Evolutionary conservation across 2,888 invertebrate genomes (phyloP).

Genomic region (Pachycephus smyrnensis): DNA sequence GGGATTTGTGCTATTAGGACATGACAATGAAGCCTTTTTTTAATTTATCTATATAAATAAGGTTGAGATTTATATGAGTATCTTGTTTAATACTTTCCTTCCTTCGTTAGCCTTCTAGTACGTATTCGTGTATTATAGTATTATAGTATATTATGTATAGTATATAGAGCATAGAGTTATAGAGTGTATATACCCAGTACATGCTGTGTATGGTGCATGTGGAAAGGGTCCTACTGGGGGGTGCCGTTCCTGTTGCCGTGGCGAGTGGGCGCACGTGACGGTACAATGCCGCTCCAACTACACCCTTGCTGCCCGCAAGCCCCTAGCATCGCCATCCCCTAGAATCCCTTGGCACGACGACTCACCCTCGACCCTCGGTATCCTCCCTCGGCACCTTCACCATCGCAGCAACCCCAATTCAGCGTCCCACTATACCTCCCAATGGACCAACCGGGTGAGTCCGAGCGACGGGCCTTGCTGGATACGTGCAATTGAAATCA

Average conservation of each 20-base stretch:
- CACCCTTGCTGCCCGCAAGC: slow-evolving; percentile 38
- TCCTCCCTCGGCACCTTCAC: slow-evolving; percentile 46
- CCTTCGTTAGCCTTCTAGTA: not conserved
- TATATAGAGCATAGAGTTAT: not conserved
- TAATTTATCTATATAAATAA: not conserved
- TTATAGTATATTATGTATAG: not conserved
- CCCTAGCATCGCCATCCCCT: slow-evolving; percentile 18
- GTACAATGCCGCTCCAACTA: slow-evolving; percentile 60
- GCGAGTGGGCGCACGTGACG: slow-evolving; percentile 63
- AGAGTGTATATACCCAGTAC: not conserved
- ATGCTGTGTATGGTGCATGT: slow-evolving; percentile 6
- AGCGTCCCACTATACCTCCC: slow-evolving; percentile 8
- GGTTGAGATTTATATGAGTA: not conserved
- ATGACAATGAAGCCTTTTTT: not conserved
- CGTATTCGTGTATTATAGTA: not conserved
- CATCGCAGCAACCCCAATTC: slow-evolving; percentile 53
- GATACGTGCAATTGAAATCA: slow-evolving; percentile 7
- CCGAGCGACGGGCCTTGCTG: not conserved
- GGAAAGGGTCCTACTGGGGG: slow-evolving; percentile 4
- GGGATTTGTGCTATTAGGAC: not conserved
- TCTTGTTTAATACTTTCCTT: not conserved
- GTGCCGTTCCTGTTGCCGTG: slow-evolving; percentile 38
- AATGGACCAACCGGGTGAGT: not conserved
- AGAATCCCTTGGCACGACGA: slow-evolving; percentile 13
- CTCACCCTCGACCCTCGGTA: slow-evolving; percentile 30